These are phyloP conservation scores for Argyra leucocephala DNA, from an alignment of 2,888 invertebrate genomes.

Conservation along the genomic window DNA sequence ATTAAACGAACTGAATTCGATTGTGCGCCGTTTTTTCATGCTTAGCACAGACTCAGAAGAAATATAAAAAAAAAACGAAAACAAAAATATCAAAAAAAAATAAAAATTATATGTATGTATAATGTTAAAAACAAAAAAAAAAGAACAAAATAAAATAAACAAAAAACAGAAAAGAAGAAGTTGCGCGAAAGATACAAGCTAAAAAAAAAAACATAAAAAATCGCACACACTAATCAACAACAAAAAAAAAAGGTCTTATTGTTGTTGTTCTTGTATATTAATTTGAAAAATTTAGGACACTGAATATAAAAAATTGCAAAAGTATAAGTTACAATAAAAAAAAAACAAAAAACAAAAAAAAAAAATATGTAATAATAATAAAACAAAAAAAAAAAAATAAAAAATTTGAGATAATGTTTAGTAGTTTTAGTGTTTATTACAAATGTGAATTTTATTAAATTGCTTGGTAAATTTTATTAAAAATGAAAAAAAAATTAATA, in stretches of 20 bases:
- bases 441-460: too few species aligned
- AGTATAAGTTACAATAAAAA: not conserved
- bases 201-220: not conserved
- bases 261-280: not conserved
- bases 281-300: slow-evolving; percentile 1
- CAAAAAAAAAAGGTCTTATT: not conserved
- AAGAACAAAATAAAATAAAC: not conserved
- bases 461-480: too few species aligned
- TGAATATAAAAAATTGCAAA: not conserved
- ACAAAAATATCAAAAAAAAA: not conserved
- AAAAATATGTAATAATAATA: not conserved
- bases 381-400: not conserved
- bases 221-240: slow-evolving; percentile 6
- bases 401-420: not conserved
- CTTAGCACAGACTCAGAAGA: slow-evolving; percentile 6
- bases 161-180: not conserved
- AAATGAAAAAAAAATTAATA: too few species aligned
- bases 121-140: not conserved
- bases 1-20: slow-evolving; percentile 2
- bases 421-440: not conserved
- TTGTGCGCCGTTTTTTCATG: slow-evolving; percentile 4
- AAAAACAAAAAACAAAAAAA: not conserved
- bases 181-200: slow-evolving; percentile 1
- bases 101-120: not conserved
- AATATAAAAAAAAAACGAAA: not conserved